A percentile compares a stretch with the other conserved stretches of the same genome.
These are phyloP conservation scores for Spizella passerina DNA, from an alignment of 2,797 vertebrate genomes.

Conservation along the genomic window DNA sequence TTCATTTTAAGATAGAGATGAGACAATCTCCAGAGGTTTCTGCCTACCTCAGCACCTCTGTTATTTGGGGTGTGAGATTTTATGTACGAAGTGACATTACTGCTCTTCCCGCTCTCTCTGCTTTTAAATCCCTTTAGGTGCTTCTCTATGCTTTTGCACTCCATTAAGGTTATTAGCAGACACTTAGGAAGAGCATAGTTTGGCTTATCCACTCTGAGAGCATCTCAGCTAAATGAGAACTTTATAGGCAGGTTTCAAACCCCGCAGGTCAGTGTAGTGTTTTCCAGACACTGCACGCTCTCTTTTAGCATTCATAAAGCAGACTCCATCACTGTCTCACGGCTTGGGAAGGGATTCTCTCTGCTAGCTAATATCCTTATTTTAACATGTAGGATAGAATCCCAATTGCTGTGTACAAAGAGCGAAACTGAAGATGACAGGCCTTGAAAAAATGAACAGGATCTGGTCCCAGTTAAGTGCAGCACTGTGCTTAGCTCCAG, in stretches of 20 bases:
- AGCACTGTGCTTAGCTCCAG: background rate
- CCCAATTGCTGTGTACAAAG: background rate
- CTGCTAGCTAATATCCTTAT: background rate
- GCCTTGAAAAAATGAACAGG: background rate
- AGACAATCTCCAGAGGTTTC: background rate
- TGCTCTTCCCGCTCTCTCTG: background rate
- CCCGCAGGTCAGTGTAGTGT: background rate
- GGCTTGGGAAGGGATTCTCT: background rate
- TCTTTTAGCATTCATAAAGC: slow-evolving; percentile 34
- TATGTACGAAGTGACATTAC: background rate
- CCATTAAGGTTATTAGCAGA: slow-evolving; percentile 53
- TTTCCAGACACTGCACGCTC: background rate
- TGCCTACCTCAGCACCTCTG: background rate
- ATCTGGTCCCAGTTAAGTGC: background rate
- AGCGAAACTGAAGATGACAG: background rate
- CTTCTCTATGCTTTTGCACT: slow-evolving; percentile 1
- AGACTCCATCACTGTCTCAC: background rate
- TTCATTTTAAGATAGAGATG: background rate
- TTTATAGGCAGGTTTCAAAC: slow-evolving; percentile 22
- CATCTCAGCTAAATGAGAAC: slow-evolving; percentile 11
- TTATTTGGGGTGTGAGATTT: background rate
- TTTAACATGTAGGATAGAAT: slow-evolving; percentile 3
- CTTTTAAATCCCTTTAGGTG: slow-evolving; percentile 18
- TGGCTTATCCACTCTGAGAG: background rate
- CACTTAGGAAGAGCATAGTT: background rate